Evolutionary conservation across 2,888 invertebrate genomes (phyloP), one percentile per base, ranked within the genome.

Genomic region (Chouioia cunea): DNA sequence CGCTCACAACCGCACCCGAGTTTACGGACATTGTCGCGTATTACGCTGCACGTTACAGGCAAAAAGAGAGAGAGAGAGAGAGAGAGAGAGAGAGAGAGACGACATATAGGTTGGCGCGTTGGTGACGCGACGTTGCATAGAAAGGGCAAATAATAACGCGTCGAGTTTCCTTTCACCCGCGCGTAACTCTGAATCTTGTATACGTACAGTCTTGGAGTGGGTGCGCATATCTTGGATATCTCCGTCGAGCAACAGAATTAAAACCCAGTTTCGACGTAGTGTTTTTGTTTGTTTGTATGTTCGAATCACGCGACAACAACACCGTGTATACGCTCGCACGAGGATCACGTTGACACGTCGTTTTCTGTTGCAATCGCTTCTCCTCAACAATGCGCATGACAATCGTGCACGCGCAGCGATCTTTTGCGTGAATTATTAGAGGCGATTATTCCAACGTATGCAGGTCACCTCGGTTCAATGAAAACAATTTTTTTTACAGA

Each of bases 121-220:
- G 36, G 50, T 46, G 66, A 52, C 46, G 43, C 53, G 23, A 6
- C 58, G 57, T 10, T 47, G 23, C 65, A 66, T 66, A 66, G 71
- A 71, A 66, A 71, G 71, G 66, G 71, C 71, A 63, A 63, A 66
- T 62, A 66, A 58, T 63, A 58, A 53, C 16, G 23, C 50, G 57
- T 20, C 14, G 65, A 20, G 58, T 70, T 71, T 66, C 71, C 71
- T 66, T 71, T 71, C 71, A 71, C 71, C 71, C 71, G 60, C 62
- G 4, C 36, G 36, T 12, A 12, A 6, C 66, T 53, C 52, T 57
- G 70, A 52, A 65, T 65, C 62, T 60, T n/a, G n/a, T n/a, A n/a
- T n/a, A n/a, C n/a, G n/a, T n/a, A n/a, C n/a, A n/a, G n/a, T n/a
- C n/a, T n/a, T n/a, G n/a, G n/a, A n/a, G 10, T 12, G 36, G 27